These are phyloP conservation scores for Callimorpha dominula DNA, from an alignment of 2,888 invertebrate genomes.

Conservation along the genomic window DNA sequence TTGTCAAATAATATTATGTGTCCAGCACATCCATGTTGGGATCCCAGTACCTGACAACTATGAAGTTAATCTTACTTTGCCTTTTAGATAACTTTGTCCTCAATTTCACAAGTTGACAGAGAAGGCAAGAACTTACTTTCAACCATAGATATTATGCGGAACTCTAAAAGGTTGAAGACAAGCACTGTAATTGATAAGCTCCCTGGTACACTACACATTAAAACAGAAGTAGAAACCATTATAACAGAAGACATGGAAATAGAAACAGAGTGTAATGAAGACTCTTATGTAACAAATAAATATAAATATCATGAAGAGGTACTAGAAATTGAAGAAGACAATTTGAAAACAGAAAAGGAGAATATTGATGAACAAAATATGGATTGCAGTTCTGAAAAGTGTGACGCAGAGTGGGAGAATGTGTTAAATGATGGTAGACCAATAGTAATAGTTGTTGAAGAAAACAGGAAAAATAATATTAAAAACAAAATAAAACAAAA, in stretches of 20 bases:
- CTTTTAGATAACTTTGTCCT: slow-evolving; percentile 35
- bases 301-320: background rate
- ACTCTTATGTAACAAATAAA: background rate
- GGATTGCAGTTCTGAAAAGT: background rate
- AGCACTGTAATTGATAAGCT: background rate
- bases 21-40: too few relatives aligned
- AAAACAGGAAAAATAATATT: background rate
- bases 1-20: too few relatives aligned
- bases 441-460: background rate
- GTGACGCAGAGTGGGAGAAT: background rate
- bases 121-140: slow-evolving; percentile 27
- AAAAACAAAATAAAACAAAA: slow-evolving; percentile 1
- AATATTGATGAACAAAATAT: background rate
- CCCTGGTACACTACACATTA: background rate
- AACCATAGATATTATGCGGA: slow-evolving; percentile 17
- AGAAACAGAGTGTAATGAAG: slow-evolving; percentile 10
- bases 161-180: slow-evolving; percentile 32
- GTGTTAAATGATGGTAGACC: background rate
- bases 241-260: background rate
- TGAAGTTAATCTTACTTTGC: background rate
- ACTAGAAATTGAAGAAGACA: background rate
- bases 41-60: too few relatives aligned
- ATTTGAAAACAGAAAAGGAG: background rate
- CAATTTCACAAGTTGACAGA: slow-evolving; percentile 32
- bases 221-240: background rate